phyloP scores from a whole-genome alignment of 2,888 invertebrate species.

The Busseola fusca region DNA sequence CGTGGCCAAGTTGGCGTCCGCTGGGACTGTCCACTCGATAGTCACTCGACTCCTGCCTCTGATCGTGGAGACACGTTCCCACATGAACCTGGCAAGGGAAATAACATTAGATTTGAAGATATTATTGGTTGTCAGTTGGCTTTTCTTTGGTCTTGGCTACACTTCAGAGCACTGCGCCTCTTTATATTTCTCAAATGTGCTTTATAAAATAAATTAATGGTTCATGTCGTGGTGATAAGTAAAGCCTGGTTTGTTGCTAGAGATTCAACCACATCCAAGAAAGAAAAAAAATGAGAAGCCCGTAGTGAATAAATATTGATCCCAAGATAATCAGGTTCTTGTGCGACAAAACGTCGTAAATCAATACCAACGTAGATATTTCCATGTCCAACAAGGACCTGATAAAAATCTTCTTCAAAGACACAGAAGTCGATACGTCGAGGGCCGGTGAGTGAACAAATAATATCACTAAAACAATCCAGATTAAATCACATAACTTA shows the following conservation, averaged over 20 bases:
- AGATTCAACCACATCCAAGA: background rate
- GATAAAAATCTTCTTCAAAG: background rate
- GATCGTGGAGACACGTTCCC: slow-evolving; percentile 92
- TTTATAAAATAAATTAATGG: background rate
- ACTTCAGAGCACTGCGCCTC: background rate
- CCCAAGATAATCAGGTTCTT: background rate
- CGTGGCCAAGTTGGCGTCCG: slow-evolving; percentile 89
- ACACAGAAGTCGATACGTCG: background rate
- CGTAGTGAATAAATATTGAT: background rate
- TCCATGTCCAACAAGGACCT: background rate
- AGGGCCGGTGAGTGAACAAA: background rate
- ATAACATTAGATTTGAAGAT: background rate
- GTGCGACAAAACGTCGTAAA: background rate
- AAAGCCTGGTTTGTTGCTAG: background rate
- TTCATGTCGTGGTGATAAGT: background rate
- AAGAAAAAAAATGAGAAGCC: too few species aligned
- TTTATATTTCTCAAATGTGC: too few species aligned
- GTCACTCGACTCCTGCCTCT: slow-evolving; percentile 93
- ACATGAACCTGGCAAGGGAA: slow-evolving; percentile 91
- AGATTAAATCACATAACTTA: background rate
- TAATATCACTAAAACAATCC: background rate
- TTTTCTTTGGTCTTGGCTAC: background rate
- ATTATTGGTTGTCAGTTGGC: background rate
- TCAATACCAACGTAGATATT: background rate
- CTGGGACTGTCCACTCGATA: slow-evolving; percentile 93